Conservation (phyloP, 2,888 invertebrate genomes). For the Steromphala cineraria region DNA sequence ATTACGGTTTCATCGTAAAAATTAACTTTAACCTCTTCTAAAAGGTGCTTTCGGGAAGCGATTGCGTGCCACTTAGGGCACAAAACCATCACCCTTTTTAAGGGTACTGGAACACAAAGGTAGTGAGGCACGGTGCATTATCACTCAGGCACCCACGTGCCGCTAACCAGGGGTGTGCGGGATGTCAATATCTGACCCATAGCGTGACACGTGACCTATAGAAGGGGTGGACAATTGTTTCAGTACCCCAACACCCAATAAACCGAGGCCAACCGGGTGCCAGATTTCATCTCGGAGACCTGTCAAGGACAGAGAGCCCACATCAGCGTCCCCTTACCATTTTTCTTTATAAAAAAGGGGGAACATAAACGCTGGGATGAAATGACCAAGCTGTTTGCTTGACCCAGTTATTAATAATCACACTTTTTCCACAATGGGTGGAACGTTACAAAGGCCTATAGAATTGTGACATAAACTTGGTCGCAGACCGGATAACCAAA, state of each 20-base stretch:
- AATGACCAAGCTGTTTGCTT: background rate
- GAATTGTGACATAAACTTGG: background rate
- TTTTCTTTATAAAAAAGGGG: background rate
- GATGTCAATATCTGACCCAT: background rate
- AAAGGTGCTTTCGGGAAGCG: background rate
- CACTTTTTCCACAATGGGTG: background rate
- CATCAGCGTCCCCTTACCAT: background rate
- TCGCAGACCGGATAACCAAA: background rate
- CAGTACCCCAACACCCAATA: no score
- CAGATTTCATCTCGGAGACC: background rate
- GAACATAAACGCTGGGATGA: background rate
- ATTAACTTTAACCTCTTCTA: constrained; percentile 9
- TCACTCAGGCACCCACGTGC: background rate
- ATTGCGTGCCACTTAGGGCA: background rate
- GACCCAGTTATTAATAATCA: constrained; percentile 8
- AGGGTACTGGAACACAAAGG: background rate
- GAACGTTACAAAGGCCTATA: background rate
- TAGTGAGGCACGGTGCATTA: background rate
- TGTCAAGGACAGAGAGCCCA: background rate
- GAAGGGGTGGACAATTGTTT: background rate
- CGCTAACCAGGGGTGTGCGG: background rate
- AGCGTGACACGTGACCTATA: constrained; percentile 1
- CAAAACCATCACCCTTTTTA: background rate
- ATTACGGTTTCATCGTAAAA: constrained; percentile 13
- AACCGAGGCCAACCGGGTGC: background rate